Evolutionary conservation across 2,113 vertebrate genomes (phyloP).

Genomic region (Nicator chloris): DNA sequence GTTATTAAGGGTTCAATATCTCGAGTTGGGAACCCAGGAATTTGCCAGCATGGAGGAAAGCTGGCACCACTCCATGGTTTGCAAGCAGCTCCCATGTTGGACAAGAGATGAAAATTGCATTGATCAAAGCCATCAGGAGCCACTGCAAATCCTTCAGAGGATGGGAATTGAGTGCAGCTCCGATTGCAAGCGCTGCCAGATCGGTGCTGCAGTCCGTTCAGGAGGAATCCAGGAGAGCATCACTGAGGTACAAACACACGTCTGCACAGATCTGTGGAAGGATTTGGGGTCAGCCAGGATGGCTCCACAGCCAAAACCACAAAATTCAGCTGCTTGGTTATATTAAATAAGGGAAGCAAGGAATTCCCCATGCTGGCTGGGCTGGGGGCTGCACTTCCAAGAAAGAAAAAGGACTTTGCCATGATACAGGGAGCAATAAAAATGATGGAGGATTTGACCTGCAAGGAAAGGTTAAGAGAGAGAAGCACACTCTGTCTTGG

Average conservation of each 20-base stretch:
- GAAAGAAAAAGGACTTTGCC: background rate
- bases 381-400: background rate
- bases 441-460: conserved; percentile 6
- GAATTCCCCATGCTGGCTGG: conserved; percentile 3
- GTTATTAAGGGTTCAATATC: background rate
- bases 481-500: background rate
- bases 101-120: background rate
- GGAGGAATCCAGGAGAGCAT: conserved; percentile 23
- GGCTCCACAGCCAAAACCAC: background rate
- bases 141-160: accelerated
- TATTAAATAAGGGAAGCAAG: conserved; percentile 44
- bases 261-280: background rate
- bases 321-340: conserved; percentile 23
- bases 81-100: background rate
- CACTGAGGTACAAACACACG: accelerated
- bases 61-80: background rate
- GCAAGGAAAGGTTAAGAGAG: background rate
- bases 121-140: background rate
- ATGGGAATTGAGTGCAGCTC: background rate
- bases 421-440: background rate
- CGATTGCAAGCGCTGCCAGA: accelerated
- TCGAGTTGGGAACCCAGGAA: background rate
- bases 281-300: background rate
- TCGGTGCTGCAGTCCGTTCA: accelerated
- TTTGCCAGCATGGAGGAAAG: background rate